Evolutionary conservation across 2,113 vertebrate species (phyloP).

Genomic region (Centropristis striata): DNA sequence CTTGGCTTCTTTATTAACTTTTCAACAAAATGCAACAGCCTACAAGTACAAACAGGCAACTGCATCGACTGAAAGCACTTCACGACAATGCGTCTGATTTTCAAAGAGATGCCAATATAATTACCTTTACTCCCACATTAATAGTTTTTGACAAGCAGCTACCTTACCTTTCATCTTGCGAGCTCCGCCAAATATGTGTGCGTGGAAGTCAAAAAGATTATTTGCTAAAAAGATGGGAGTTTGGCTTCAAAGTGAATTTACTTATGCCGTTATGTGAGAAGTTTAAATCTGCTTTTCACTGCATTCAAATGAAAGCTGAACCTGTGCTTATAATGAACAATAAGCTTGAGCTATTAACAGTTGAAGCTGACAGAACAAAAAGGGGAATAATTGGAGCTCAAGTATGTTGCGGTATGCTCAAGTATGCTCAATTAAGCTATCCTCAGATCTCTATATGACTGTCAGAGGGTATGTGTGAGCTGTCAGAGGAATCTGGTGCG

Average conservation of each 20-base stretch:
- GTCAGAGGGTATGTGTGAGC: constrained; percentile 32
- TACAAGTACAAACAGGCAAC: constrained; percentile 33
- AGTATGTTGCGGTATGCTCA: constrained; percentile 40
- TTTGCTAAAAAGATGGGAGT: constrained; percentile 26
- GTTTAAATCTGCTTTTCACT: constrained; percentile 51
- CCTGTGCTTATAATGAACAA: constrained; percentile 53
- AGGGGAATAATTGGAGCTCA: constrained; percentile 44
- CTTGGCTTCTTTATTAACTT: constrained; percentile 23
- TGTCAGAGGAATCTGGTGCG: background rate
- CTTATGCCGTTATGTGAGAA: constrained; percentile 36
- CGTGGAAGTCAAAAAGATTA: constrained; percentile 37
- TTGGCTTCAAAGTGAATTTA: constrained; percentile 64
- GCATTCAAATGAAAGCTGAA: constrained; percentile 51
- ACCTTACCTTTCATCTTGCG: constrained; percentile 66
- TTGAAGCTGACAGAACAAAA: constrained; percentile 63
- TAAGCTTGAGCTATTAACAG: constrained; percentile 57
- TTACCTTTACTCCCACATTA: constrained; percentile 56
- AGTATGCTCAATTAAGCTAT: constrained; percentile 51
- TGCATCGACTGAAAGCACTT: constrained; percentile 44
- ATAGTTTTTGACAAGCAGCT: constrained; percentile 61
- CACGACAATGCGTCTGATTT: constrained; percentile 63
- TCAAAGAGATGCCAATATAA: constrained; percentile 66
- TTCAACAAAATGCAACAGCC: constrained; percentile 34
- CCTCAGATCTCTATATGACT: constrained; percentile 52
- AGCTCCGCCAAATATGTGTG: constrained; percentile 23